Base-by-base conservation (phyloP, 2,113 vertebrate genomes). In the Crocuta crocuta region DNA sequence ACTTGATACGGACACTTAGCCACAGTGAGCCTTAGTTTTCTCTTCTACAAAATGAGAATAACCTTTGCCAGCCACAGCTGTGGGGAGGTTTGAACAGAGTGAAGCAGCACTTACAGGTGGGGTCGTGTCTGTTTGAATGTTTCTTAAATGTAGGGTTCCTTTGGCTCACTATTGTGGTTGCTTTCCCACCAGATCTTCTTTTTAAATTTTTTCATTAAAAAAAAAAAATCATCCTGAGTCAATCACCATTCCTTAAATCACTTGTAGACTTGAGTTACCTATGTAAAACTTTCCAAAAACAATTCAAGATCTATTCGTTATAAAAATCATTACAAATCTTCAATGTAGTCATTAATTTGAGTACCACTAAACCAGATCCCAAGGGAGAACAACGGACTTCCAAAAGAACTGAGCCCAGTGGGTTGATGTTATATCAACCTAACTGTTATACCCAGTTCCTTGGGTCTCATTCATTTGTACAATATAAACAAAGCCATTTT, bases 401-500 rank as follows among this genome's bases (percentile, higher is more conserved):
- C 39, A 58, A 35, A 3, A 89, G 24, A 94, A 84, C 23, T 73
- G 39, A 66, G 19, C 5, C 31, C 15, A 86, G 50, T 1, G 15
- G 24, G 24, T 12, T 53, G 23, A 70, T 61, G 55, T 39, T 76
- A 55, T n/a, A 82, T 71, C 74, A 82, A 65, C 24, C 48, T 74
- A 71, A 80, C 4, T 55, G 24, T n/a, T 85, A 68, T 58, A 33
- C 2, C 45, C 24, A 85, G 31, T 31, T 50, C 5, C 45, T 19
- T 73, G 63, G 21, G 33, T 58, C 81, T 88, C 31, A 50, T 35
- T 92, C 53, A 95, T 19, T 81, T 73, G 13, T 33, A 73, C 58
- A 55, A 85, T 39, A 58, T 24, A 91, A 94, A 86, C 15, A 90
- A 95, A 63, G 68, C 43, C 66, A 71, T 58, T 90, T 96, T 74